These are phyloP conservation scores for Torymus texanus DNA, from an alignment of 2,888 invertebrate genomes.

Conservation along the genomic window DNA sequence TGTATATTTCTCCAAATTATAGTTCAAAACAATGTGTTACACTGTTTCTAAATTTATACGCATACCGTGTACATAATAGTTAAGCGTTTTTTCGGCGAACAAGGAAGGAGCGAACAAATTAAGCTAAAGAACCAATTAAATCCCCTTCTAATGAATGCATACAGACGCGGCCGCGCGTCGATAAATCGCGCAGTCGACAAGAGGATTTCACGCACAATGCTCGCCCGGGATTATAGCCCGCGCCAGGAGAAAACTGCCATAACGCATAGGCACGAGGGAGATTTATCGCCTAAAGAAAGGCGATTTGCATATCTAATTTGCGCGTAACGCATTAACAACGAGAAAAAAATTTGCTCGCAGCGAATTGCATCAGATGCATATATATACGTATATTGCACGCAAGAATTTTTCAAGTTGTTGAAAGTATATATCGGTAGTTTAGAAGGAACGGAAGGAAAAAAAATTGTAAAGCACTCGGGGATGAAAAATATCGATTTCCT, in stretches of 20 bases:
- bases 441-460: not conserved
- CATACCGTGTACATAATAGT: too few species aligned
- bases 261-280: not conserved
- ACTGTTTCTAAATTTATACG: conserved; percentile 17
- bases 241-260: conserved; percentile 24
- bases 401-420: conserved; percentile 26
- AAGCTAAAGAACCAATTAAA: conserved; percentile 27
- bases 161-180: not conserved
- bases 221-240: not conserved
- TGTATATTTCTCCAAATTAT: too few species aligned
- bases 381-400: not conserved
- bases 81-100: not conserved
- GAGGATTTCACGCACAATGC: conserved; percentile 12
- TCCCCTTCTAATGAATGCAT: not conserved
- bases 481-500: too few species aligned
- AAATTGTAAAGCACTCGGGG: not conserved
- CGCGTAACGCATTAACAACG: conserved; percentile 5
- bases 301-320: conserved; percentile 39
- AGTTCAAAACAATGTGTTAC: too few species aligned
- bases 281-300: conserved; percentile 40
- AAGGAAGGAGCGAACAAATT: conserved; percentile 34
- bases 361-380: conserved; percentile 6
- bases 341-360: not conserved
- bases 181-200: conserved; percentile 21
- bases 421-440: not conserved